Evolutionary conservation across 2,797 vertebrate species (phyloP).

Genomic region (Halcyon smyrnensis): DNA sequence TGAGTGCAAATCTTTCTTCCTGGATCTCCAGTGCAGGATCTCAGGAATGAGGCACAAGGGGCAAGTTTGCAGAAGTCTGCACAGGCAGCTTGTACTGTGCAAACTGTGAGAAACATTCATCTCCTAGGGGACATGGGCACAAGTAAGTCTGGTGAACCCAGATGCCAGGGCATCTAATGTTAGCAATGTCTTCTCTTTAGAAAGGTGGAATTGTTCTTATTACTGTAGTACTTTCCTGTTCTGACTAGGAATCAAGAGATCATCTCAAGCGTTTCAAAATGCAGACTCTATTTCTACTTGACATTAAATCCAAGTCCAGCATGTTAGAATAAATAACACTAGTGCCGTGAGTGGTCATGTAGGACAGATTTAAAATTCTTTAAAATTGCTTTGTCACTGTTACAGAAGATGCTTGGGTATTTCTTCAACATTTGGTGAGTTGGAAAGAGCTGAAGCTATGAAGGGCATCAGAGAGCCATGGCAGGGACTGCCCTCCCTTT

Average conservation of each 20-base stretch:
- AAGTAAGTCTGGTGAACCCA: neutral
- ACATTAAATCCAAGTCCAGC: neutral
- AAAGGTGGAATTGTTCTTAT: neutral
- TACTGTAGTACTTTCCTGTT: neutral
- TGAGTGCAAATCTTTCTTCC: neutral
- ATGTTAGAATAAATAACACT: neutral
- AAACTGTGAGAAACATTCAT: accelerated
- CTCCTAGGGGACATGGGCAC: neutral
- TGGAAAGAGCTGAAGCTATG: neutral
- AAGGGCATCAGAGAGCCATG: neutral
- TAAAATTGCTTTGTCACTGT: neutral
- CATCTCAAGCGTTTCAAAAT: neutral
- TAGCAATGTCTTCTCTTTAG: neutral
- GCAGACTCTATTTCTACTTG: neutral
- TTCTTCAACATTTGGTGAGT: neutral
- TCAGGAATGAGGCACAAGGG: neutral
- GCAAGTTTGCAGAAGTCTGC: neutral
- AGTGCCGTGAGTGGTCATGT: neutral
- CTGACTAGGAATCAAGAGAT: neutral
- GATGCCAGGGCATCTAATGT: neutral
- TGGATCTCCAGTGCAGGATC: neutral
- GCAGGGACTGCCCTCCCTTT: neutral
- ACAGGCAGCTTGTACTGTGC: neutral
- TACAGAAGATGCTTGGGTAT: neutral
- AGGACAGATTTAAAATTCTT: neutral